These are phyloP conservation scores for Nylanderia fulva DNA, from an alignment of 1,140 invertebrate species.

Conservation along the genomic window DNA sequence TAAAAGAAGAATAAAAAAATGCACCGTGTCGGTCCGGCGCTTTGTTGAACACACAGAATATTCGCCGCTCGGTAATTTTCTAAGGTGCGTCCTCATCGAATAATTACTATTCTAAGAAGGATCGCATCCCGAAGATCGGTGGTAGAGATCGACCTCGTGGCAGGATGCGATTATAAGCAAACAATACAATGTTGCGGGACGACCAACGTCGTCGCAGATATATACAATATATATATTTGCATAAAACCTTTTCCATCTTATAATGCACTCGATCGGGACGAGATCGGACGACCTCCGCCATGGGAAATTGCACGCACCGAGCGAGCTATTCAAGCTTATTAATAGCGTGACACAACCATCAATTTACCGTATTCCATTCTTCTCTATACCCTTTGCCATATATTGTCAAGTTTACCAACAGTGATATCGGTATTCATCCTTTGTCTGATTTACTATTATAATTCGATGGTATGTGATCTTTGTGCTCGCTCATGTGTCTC, in stretches of 20 bases:
- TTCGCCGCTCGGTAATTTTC: slow-evolving; percentile 69
- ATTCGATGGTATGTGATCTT: slow-evolving; percentile 45
- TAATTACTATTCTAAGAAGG: slow-evolving; percentile 66
- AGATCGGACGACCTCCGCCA: slow-evolving; percentile 37
- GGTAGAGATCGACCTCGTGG: slow-evolving; percentile 47
- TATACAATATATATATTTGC: slow-evolving; percentile 68
- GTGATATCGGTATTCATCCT: slow-evolving; percentile 29
- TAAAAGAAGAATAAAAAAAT: neutral
- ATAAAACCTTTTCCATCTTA: slow-evolving; percentile 78
- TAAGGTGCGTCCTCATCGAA: slow-evolving; percentile 59
- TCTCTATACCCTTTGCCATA: neutral
- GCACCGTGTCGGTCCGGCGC: neutral
- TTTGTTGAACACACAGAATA: slow-evolving; percentile 24
- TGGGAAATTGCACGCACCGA: slow-evolving; percentile 62
- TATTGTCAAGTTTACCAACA: slow-evolving; percentile 19
- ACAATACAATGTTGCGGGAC: slow-evolving; percentile 74
- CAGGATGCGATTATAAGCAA: slow-evolving; percentile 77
- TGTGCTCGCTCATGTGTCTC: neutral
- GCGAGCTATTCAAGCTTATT: slow-evolving; percentile 57
- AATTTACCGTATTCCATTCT: slow-evolving; percentile 52
- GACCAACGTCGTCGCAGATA: slow-evolving; percentile 61
- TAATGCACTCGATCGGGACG: slow-evolving; percentile 62
- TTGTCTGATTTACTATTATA: slow-evolving; percentile 39
- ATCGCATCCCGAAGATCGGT: slow-evolving; percentile 55
- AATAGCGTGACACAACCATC: slow-evolving; percentile 60